A percentile compares a stretch with the other conserved stretches of the same genome.
These are phyloP conservation scores for Meteorus cinctellus DNA, from an alignment of 2,888 invertebrate genomes.

Conservation along the genomic window DNA sequence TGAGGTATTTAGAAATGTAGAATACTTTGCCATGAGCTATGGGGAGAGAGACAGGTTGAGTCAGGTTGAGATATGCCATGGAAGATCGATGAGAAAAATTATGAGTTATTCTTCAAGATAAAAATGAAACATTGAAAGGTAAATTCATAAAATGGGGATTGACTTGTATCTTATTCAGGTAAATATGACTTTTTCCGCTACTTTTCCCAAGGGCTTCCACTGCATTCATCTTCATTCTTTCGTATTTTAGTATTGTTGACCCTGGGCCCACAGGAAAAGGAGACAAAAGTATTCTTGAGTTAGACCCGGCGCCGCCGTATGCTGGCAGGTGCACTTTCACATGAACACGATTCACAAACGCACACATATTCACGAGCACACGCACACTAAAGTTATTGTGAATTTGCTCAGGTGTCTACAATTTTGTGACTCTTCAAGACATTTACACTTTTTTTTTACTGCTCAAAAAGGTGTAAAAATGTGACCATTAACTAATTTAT, in stretches of 20 bases:
- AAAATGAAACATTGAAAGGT: neutral
- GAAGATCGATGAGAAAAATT: neutral
- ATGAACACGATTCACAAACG: neutral
- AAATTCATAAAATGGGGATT: neutral
- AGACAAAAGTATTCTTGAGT: neutral
- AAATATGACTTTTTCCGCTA: conserved; percentile 31
- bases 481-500: conserved; percentile 42
- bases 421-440: conserved; percentile 12
- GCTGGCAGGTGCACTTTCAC: conserved; percentile 37
- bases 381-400: neutral
- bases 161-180: conserved; percentile 29
- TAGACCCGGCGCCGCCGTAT: conserved; percentile 1
- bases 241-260: conserved; percentile 32
- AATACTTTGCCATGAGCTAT: neutral
- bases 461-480: neutral
- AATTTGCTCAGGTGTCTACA: conserved; percentile 32
- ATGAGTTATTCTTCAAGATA: neutral
- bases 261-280: conserved; percentile 34
- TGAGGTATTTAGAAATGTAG: conserved; percentile 8
- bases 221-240: conserved; percentile 5
- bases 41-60: neutral
- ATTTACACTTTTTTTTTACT: conserved; percentile 3
- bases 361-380: neutral
- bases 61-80: neutral
- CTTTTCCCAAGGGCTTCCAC: conserved; percentile 20